Conservation (phyloP, 2,888 invertebrate genomes). For the Drosophila mettleri region DNA sequence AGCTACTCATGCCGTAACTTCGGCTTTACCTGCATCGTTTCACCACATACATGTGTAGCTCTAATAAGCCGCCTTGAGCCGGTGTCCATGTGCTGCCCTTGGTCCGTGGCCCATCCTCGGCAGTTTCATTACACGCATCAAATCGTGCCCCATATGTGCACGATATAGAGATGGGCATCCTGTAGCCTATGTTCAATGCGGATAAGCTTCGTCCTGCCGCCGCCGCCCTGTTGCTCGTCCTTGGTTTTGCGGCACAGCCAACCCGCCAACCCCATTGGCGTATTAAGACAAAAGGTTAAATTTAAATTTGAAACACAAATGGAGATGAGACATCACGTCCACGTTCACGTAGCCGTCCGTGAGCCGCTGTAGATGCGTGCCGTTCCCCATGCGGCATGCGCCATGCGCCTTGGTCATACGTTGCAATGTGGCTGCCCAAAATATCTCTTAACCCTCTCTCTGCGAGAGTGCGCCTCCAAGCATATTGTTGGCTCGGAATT, state of each 20-base stretch:
- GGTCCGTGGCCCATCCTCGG: neutral
- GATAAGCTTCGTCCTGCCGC: slow-evolving; percentile 34
- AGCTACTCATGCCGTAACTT: slow-evolving; percentile 35
- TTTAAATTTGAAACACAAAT: slow-evolving; percentile 79
- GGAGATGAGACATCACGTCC: slow-evolving; percentile 35
- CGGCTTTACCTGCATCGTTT: slow-evolving; percentile 28
- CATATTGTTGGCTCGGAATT: slow-evolving; percentile 77
- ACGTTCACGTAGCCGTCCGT: slow-evolving; percentile 7
- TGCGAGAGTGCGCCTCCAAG: slow-evolving; percentile 61
- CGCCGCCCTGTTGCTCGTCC: slow-evolving; percentile 21
- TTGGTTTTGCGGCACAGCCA: slow-evolving; percentile 19
- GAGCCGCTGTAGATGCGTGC: slow-evolving; percentile 13
- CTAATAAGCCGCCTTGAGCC: slow-evolving; percentile 69
- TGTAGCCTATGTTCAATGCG: slow-evolving; percentile 19
- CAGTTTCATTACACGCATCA: slow-evolving; percentile 61
- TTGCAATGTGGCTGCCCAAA: slow-evolving; percentile 70
- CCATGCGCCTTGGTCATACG: slow-evolving; percentile 69
- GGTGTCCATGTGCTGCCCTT: slow-evolving; percentile 47
- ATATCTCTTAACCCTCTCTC: slow-evolving; percentile 14
- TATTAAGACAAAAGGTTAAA: slow-evolving; percentile 82
- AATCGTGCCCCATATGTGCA: slow-evolving; percentile 35
- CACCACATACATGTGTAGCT: slow-evolving; percentile 56
- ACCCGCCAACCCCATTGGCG: slow-evolving; percentile 58
- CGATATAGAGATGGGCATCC: neutral
- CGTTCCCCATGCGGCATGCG: slow-evolving; percentile 30